Percentiles rank a stretch among this genome's conserved stretches.
Conservation (phyloP, 2,113 vertebrate species). For the Phainopepla nitens region DNA sequence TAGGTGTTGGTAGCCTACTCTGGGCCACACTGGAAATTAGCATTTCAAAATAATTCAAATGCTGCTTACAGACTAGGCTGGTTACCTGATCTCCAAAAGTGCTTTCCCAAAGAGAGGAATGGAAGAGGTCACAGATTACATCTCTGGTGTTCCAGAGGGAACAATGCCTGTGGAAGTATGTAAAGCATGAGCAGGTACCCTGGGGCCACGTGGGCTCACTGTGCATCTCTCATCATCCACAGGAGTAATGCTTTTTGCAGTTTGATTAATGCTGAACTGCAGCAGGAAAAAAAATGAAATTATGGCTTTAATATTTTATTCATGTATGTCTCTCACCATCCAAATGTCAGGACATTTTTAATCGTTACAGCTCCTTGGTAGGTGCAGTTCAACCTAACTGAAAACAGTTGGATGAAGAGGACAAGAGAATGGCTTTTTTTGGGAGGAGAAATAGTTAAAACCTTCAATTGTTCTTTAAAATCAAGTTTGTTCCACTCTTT, state of each 20-base stretch:
- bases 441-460: neutral
- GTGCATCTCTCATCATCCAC: neutral
- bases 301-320: neutral
- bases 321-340: neutral
- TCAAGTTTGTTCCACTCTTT: neutral
- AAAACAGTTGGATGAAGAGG: neutral
- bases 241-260: neutral
- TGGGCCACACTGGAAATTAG: neutral
- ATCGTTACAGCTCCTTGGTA: neutral
- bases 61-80: neutral
- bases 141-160: neutral
- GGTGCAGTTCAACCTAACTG: neutral
- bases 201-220: neutral
- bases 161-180: neutral
- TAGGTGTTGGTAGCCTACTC: neutral
- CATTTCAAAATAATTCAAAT: conserved; percentile 6
- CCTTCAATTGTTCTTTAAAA: neutral
- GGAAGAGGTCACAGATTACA: neutral
- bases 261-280: neutral
- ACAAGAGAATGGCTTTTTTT: neutral
- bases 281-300: neutral
- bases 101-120: neutral
- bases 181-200: neutral
- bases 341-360: neutral
- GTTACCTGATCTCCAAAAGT: neutral